phyloP scores from a whole-genome alignment of 2,113 vertebrate genomes.

The Orientallactaga bullata region DNA sequence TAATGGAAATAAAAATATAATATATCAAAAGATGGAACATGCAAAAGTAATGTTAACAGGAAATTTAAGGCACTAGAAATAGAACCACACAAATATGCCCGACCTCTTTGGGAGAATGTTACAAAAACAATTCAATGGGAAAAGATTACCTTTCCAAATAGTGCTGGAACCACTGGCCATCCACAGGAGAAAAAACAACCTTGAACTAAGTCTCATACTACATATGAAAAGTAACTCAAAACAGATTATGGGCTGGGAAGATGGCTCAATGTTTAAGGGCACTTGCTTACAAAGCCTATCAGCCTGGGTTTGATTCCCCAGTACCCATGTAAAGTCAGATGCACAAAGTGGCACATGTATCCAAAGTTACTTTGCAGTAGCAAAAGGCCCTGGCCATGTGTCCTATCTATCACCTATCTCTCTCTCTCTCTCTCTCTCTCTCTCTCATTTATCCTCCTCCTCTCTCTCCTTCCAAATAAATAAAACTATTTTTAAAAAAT shows the following conservation, averaged over 20 bases:
- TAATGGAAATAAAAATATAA: slow-evolving; percentile 15
- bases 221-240: neutral
- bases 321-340: too few species aligned
- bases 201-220: neutral
- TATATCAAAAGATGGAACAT: neutral
- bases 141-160: neutral
- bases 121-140: neutral
- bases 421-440: too few species aligned
- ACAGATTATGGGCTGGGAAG: too few species aligned
- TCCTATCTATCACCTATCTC: too few species aligned
- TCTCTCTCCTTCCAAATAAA: too few species aligned
- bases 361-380: too few species aligned
- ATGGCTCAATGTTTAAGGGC: too few species aligned
- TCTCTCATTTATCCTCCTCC: too few species aligned
- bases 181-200: neutral
- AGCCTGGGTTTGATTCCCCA: too few species aligned
- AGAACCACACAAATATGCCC: neutral
- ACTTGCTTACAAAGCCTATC: too few species aligned
- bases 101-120: neutral
- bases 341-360: too few species aligned
- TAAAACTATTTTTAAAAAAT: neutral
- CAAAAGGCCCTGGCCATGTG: neutral
- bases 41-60: neutral
- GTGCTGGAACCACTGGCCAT: neutral
- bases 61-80: neutral